A percentile compares a stretch with the other conserved stretches of the same genome.
These are phyloP conservation scores for Aptenodytes forsteri DNA, from an alignment of 2,113 vertebrate species.

Conservation along the genomic window DNA sequence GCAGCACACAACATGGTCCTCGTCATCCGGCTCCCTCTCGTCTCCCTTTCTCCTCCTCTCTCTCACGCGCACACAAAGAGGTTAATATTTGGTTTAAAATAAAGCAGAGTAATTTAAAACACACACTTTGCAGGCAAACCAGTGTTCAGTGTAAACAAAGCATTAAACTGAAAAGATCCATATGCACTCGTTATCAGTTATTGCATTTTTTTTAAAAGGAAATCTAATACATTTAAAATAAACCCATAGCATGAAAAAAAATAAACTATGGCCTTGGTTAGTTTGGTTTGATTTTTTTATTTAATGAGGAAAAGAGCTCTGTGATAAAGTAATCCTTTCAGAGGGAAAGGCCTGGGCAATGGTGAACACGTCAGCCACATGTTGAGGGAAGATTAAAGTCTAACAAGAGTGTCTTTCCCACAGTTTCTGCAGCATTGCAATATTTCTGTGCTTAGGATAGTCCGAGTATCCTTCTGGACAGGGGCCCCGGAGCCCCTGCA, in stretches of 20 bases:
- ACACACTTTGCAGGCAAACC: conserved; percentile 44
- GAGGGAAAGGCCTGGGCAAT: background rate
- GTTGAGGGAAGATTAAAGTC: conserved; percentile 20
- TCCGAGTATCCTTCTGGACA: background rate
- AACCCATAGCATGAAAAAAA: conserved; percentile 53
- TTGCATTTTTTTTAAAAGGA: conserved; percentile 39
- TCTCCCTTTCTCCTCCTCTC: conserved; percentile 1
- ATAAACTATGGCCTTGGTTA: conserved; percentile 58
- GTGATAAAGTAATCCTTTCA: conserved; percentile 49
- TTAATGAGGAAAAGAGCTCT: conserved; percentile 47
- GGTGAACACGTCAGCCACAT: background rate
- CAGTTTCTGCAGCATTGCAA: background rate
- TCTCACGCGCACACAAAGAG: background rate
- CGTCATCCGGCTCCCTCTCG: conserved; percentile 1
- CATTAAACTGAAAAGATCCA: conserved; percentile 71
- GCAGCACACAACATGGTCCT: background rate
- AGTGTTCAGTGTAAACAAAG: conserved; percentile 65
- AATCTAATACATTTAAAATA: conserved; percentile 70
- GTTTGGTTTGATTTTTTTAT: conserved; percentile 57
- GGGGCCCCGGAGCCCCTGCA: background rate
- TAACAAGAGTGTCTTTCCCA: conserved; percentile 12
- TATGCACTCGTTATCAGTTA: conserved; percentile 63
- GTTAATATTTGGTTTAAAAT: conserved; percentile 48
- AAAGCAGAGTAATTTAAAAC: conserved; percentile 63
- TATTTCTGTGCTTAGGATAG: background rate